A percentile compares a stretch with the other conserved stretches of the same genome.
Conservation (phyloP, 2,888 invertebrate genomes). For the Uloborus plumipes region DNA sequence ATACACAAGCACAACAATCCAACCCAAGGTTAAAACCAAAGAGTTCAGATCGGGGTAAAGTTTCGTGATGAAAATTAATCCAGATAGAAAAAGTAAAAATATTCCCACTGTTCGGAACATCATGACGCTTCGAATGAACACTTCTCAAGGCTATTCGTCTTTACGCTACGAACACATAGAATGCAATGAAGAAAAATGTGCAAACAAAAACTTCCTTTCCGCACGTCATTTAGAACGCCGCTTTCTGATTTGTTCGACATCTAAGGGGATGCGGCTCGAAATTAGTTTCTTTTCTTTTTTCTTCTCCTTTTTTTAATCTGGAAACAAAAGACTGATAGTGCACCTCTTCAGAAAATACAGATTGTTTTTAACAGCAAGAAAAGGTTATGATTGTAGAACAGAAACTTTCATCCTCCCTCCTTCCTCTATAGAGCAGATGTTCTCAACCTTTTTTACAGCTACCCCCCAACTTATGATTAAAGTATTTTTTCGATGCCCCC, state of each 20-base stretch:
- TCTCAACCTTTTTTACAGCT: no score
- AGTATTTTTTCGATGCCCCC: no score
- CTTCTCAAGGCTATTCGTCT: no score
- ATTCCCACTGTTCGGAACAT: slow-evolving; percentile 35
- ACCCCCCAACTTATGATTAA: no score
- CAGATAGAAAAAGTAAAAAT: slow-evolving; percentile 22
- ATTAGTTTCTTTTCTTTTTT: slow-evolving; percentile 11
- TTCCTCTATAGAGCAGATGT: no score
- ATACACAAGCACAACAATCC: slow-evolving; percentile 43
- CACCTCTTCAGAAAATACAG: neutral
- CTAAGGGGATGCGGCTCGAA: slow-evolving; percentile 16
- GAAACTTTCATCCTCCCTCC: no score
- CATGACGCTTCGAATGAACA: neutral
- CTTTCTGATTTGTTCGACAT: neutral
- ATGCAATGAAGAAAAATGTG: neutral
- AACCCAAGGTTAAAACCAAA: slow-evolving; percentile 26
- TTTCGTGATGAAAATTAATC: slow-evolving; percentile 2
- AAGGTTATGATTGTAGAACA: no score
- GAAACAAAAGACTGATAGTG: slow-evolving; percentile 5
- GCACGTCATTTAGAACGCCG: neutral
- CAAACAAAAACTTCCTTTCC: slow-evolving; percentile 10
- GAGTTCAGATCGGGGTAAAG: neutral
- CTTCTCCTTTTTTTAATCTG: slow-evolving; percentile 12
- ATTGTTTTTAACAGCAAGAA: neutral
- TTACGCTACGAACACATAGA: no score